Conservation (phyloP, 2,113 vertebrate species). For the Lynx canadensis region DNA sequence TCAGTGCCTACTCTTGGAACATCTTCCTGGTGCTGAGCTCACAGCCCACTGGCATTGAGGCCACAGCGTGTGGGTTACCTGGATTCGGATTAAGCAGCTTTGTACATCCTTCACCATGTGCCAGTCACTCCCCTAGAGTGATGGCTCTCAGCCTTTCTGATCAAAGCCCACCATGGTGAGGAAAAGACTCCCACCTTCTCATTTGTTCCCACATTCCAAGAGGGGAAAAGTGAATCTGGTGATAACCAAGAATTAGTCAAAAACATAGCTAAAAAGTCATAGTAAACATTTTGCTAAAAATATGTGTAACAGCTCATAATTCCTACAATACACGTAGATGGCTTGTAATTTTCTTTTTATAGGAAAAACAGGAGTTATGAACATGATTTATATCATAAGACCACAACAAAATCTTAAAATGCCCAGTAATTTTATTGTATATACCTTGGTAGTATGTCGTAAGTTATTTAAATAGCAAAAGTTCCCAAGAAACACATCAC, state of each 20-base stretch:
- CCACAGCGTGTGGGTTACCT: not conserved
- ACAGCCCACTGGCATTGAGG: not conserved
- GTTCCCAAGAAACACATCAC: not conserved
- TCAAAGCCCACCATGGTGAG: not conserved
- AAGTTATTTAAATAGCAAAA: conserved; percentile 56
- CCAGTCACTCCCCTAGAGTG: not conserved
- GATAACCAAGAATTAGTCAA: not conserved
- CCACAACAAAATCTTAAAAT: conserved; percentile 30
- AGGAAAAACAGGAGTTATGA: not conserved
- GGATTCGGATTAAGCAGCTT: not conserved
- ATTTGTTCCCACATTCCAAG: not conserved
- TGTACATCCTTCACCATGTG: not conserved
- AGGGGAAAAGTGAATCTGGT: not conserved
- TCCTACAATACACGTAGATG: not conserved
- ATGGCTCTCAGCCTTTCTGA: not conserved
- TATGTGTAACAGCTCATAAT: not conserved
- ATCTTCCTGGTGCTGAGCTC: not conserved
- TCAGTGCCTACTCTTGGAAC: conserved; percentile 9
- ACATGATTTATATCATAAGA: not conserved
- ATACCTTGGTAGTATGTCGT: not conserved
- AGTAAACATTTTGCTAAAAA: not conserved
- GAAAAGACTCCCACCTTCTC: not conserved
- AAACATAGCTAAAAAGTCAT: not conserved
- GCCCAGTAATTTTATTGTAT: conserved; percentile 15
- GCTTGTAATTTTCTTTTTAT: conserved; percentile 3